Evolutionary conservation across 1,140 invertebrate species (phyloP), one percentile per base, ranked within the genome.

Genomic region (Plectus sambesii): DNA sequence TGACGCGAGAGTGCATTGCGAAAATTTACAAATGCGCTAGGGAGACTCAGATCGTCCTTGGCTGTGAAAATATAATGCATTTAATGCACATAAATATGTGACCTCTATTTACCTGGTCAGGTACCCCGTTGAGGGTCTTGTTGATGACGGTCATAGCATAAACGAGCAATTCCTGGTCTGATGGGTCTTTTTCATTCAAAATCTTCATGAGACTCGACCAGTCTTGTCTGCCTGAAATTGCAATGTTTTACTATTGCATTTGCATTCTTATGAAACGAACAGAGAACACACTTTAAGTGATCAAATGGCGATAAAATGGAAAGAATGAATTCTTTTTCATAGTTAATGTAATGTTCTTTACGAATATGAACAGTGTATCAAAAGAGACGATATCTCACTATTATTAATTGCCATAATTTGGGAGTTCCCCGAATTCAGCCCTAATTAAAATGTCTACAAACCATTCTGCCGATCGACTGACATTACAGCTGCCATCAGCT

Each of bases 131-230:
- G 12, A 98, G 70, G 24, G 87, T 88, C 75, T 92, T 93, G 72
- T 98, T 98, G 55, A 98, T 82, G 35, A 98, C 77, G 12, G 88
- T 94, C 61, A 88, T 93, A 9, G 89, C 87, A 70, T 90, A 96
- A 50, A 94, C 87, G 1, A 96, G 76, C 8, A 97, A 76, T 72
- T 98, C 93, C 2, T 86, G 87, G 71, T 98, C 92, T 0, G 85
- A 83, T 20, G 85, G 83, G 59, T 96, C 87, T 58, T 87, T 86
- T 68, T 96, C 90, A 72, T 85, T 84, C 36, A 98, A 75, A 38
- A 98, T 80, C 61, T 81, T 80, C 81, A 90, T 87, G 12, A 89
- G 75, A 64, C 85, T 87, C 37, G 77, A 78, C 86, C 85, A 92
- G 9, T 80, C 72, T 66, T 74, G 69, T 49, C 70, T 53, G 56